Conservation (phyloP, 2,888 invertebrate species). For the Actias luna region DNA sequence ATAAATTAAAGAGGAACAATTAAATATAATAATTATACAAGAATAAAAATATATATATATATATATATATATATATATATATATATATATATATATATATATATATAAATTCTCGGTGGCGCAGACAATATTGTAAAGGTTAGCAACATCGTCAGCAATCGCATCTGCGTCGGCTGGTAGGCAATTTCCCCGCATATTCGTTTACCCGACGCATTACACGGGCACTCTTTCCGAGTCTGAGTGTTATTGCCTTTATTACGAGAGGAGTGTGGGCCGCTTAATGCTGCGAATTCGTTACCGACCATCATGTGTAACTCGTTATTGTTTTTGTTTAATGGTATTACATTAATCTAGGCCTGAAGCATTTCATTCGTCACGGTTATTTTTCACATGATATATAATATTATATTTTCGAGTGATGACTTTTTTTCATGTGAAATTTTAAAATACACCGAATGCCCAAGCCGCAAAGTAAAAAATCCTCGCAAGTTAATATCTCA, state of each 20-base stretch:
- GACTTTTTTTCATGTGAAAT: no score
- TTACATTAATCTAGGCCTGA: conserved; percentile 14
- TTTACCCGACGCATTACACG: conserved; percentile 75
- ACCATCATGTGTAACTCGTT: conserved; percentile 9
- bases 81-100: no score
- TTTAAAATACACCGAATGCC: no score
- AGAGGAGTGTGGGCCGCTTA: conserved; percentile 55
- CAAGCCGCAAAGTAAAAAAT: no score
- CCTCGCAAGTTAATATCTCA: no score
- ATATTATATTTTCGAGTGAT: no score
- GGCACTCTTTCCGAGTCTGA: conserved; percentile 71
- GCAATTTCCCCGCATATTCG: conserved; percentile 80
- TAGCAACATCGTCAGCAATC: conserved; percentile 42
- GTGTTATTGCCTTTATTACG: conserved; percentile 75
- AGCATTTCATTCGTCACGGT: no score
- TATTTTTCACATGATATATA: no score
- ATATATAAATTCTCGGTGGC: background rate
- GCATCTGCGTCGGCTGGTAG: conserved; percentile 68
- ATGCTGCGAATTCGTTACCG: conserved; percentile 54
- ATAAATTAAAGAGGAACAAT: no score
- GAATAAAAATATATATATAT: no score
- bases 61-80: no score
- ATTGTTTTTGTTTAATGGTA: conserved; percentile 21
- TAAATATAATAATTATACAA: no score
- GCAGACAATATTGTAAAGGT: background rate